These are phyloP conservation scores for Semnopithecus entellus DNA, from an alignment of 2,113 vertebrate genomes.

Conservation along the genomic window DNA sequence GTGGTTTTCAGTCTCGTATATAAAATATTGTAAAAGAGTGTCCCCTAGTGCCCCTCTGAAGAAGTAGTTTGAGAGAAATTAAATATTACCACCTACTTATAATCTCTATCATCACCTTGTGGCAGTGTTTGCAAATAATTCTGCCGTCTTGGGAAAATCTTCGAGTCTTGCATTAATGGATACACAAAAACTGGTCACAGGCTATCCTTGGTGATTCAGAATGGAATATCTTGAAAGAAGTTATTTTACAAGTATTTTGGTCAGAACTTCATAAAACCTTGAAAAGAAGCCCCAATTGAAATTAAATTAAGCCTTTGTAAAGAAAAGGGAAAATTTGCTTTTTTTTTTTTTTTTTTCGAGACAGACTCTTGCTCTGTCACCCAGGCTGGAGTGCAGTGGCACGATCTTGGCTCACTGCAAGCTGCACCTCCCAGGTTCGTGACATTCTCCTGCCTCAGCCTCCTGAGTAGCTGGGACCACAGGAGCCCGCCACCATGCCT, in stretches of 20 bases:
- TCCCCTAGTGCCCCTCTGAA: constrained; percentile 56
- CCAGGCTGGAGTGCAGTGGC: no score
- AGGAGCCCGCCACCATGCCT: accelerated
- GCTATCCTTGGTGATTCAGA: constrained; percentile 16
- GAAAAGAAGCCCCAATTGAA: not conserved
- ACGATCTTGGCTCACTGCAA: no score
- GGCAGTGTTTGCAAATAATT: constrained; percentile 38
- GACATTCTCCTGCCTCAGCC: no score
- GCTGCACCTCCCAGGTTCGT: no score
- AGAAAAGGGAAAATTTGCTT: constrained; percentile 11
- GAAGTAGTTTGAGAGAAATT: constrained; percentile 50
- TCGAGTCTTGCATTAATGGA: constrained; percentile 15
- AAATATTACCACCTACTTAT: constrained; percentile 30
- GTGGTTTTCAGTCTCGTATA: not conserved
- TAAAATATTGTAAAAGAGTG: constrained; percentile 51
- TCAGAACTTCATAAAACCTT: constrained; percentile 44
- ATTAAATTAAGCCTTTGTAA: constrained; percentile 35
- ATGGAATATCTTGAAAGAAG: constrained; percentile 13
- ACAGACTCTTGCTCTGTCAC: no score
- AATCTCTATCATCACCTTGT: constrained; percentile 72
- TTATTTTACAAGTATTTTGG: constrained; percentile 36
- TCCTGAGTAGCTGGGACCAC: no score
- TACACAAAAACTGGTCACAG: not conserved
- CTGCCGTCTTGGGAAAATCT: constrained; percentile 41
- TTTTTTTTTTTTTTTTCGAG: not conserved